Evolutionary conservation across 1,140 invertebrate genomes (phyloP).

Genomic region (Drosophila bipectinata): DNA sequence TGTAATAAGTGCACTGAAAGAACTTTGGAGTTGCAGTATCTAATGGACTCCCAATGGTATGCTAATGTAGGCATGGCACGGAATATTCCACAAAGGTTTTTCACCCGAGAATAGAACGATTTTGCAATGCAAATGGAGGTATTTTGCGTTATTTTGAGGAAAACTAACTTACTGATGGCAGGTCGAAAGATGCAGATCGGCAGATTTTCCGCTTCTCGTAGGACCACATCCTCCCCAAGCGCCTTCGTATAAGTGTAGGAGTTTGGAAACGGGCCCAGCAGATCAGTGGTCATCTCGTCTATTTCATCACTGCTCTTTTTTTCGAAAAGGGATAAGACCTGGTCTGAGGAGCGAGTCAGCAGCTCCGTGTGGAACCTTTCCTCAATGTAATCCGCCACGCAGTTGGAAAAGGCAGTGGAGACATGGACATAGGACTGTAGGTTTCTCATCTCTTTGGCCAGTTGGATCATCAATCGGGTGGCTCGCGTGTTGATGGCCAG

Average conservation of each 20-base stretch:
- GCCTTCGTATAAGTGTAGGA: conserved; percentile 94
- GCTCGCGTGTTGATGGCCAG: conserved; percentile 86
- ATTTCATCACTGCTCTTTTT: conserved; percentile 85
- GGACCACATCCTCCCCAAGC: conserved; percentile 89
- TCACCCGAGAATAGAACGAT: background rate
- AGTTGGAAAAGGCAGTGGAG: conserved; percentile 90
- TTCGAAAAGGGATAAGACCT: conserved; percentile 86
- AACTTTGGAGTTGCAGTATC: background rate
- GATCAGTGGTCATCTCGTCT: conserved; percentile 87
- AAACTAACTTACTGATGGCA: conserved; percentile 86
- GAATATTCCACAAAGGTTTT: background rate
- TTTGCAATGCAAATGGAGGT: background rate
- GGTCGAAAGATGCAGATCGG: conserved; percentile 90
- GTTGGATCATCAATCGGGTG: conserved; percentile 85
- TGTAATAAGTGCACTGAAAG: background rate
- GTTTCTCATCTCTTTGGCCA: conserved; percentile 87
- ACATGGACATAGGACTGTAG: conserved; percentile 88
- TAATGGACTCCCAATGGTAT: background rate
- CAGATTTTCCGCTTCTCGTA: conserved; percentile 87
- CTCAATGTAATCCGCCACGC: conserved; percentile 86
- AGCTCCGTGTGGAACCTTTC: conserved; percentile 90
- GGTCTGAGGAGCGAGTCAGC: conserved; percentile 86
- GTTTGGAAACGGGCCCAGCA: conserved; percentile 90
- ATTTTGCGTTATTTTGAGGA: background rate
- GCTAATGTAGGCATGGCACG: background rate